Evolutionary conservation across 2,113 vertebrate genomes (phyloP).

Genomic region (Aspiorhynchus laticeps): DNA sequence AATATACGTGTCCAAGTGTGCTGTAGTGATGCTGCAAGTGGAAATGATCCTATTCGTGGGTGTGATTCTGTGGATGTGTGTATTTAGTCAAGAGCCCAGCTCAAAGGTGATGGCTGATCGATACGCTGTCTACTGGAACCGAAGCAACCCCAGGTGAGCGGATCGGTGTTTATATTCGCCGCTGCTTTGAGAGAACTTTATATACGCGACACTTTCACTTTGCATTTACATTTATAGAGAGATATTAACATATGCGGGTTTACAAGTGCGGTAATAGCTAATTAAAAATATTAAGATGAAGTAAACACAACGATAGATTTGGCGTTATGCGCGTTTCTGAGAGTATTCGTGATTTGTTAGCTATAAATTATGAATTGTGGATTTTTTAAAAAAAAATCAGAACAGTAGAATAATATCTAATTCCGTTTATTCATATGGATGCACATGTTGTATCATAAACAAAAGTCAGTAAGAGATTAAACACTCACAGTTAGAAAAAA

Average conservation of each 20-base stretch:
- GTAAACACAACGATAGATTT: neutral
- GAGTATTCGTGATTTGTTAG: constrained; percentile 1
- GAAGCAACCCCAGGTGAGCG: constrained; percentile 91
- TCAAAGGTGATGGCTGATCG: constrained; percentile 96
- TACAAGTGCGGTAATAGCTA: neutral
- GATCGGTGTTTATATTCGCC: no score
- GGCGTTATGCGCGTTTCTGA: neutral
- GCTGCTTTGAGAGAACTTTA: neutral
- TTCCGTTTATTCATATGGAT: neutral
- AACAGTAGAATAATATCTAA: neutral
- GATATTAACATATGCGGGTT: neutral
- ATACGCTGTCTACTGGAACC: constrained; percentile 98
- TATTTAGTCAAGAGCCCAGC: constrained; percentile 91
- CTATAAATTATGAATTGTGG: neutral
- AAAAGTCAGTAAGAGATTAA: neutral
- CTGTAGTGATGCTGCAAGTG: constrained; percentile 93
- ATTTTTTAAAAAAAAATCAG: neutral
- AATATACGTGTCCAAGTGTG: constrained; percentile 69
- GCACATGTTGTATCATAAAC: neutral
- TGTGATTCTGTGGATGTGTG: constrained; percentile 93
- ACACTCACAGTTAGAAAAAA: no score
- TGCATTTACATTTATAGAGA: neutral
- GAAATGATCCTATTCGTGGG: constrained; percentile 91
- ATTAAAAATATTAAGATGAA: neutral
- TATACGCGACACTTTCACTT: neutral